These are phyloP conservation scores for Odocoileus virginianus DNA, from an alignment of 2,113 vertebrate genomes.

Conservation along the genomic window DNA sequence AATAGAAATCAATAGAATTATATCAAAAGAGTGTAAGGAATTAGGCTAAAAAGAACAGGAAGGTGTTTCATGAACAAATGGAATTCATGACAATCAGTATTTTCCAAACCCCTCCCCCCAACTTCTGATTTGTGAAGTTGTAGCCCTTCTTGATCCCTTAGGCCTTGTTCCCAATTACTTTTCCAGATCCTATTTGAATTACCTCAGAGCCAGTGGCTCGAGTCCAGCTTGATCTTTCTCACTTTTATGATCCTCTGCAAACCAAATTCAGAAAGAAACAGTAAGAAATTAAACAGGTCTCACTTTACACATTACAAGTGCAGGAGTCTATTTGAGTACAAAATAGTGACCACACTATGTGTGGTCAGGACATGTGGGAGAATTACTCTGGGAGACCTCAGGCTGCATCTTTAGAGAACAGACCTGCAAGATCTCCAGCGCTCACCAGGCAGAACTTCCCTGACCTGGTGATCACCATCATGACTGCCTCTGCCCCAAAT, in stretches of 20 bases:
- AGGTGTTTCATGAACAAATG: not conserved
- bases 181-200: slow-evolving; percentile 30
- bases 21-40: not conserved
- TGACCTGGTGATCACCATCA: not conserved
- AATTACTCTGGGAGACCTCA: not conserved
- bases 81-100: not conserved
- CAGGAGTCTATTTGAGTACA: not conserved
- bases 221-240: slow-evolving; percentile 87
- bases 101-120: accelerated
- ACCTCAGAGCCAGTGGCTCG: slow-evolving; percentile 89
- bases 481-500: not conserved
- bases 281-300: not conserved
- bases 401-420: not conserved
- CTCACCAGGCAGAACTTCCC: not conserved
- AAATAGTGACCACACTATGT: not conserved
- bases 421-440: not conserved
- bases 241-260: slow-evolving; percentile 86
- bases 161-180: not conserved
- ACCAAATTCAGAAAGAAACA: slow-evolving; percentile 36
- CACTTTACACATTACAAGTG: not conserved
- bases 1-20: not conserved
- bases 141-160: not conserved
- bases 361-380: not conserved
- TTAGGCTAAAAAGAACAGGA: not conserved
- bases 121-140: not conserved